Base-by-base conservation (phyloP, 2,888 invertebrate genomes). In the Argyresthia goedartella region DNA sequence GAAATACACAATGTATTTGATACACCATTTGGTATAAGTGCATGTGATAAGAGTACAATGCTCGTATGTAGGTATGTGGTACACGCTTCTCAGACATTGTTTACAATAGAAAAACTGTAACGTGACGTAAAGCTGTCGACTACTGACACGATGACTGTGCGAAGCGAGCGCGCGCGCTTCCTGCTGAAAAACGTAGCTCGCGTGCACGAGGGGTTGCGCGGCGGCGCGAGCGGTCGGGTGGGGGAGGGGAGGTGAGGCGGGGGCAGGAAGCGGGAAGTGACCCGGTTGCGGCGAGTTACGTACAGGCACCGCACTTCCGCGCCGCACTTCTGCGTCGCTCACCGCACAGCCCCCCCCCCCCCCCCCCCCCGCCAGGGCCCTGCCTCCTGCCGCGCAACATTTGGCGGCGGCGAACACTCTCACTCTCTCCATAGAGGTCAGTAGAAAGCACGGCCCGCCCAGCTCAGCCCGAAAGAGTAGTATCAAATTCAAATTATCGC, bases 221-320 rank as follows among this genome's bases (percentile, higher is more conserved):
- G 44, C 9, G 1, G 44, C 44, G 43, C 1, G 43, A 13, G 43
- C 10, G 43, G n/a, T n/a, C n/a, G 16, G 7, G 16, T 16, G 45
- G 45, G 16, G 7, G 16, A 10, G 16, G 45, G 6, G 46, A 8
- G 25, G 46, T 33, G 25, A n/a, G 10, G n/a, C 49, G 53, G 54
- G 56, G 52, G 57, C 60, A 73, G 82, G 84, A 84, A 84, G 70
- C 63, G 73, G 81, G 81, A 84, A 81, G 72, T 80, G 74, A 74
- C 76, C 77, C 59, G 80, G 64, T 75, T 71, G 71, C 57, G 60
- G 25, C 60, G 58, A 55, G 68, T 81, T 71, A 75, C 75, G 75
- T 73, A 67, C 78, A 74, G 74, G 72, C 73, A 72, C 71, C 57
- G 63, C 25, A 25, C 69, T 66, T 68, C 70, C 67, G 68, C 65